Evolutionary conservation across 2,113 vertebrate species (phyloP).

Genomic region (Misgurnus mizolepis): DNA sequence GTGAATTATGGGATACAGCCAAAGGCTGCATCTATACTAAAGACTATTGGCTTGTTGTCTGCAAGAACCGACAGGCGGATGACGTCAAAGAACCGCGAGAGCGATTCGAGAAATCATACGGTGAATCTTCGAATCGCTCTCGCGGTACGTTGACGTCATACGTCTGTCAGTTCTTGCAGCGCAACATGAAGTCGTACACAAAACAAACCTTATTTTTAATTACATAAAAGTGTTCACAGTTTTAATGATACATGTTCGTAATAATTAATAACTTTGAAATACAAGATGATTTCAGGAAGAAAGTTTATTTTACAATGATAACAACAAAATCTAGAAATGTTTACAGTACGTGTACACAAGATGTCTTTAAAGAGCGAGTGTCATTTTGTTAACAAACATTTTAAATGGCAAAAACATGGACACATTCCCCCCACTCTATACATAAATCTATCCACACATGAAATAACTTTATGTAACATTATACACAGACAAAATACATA

Average conservation of each 20-base stretch:
- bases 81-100: too few relatives aligned
- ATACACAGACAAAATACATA: slow-evolving; percentile 76
- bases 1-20: too few relatives aligned
- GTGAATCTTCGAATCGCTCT: too few relatives aligned
- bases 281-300: background rate
- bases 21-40: too few relatives aligned
- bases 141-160: too few relatives aligned
- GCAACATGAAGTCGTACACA: too few relatives aligned
- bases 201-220: slow-evolving; percentile 14
- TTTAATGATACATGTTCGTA: slow-evolving; percentile 31
- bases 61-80: too few relatives aligned
- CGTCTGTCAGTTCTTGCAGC: too few relatives aligned
- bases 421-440: slow-evolving; percentile 12
- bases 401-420: slow-evolving; percentile 38
- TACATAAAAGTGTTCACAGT: slow-evolving; percentile 30
- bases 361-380: slow-evolving; percentile 1
- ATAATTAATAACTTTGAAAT: slow-evolving; percentile 27
- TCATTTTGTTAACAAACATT: background rate
- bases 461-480: slow-evolving; percentile 68
- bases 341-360: background rate
- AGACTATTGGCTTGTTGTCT: too few relatives aligned
- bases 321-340: background rate
- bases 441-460: slow-evolving; percentile 38
- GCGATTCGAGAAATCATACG: too few relatives aligned
- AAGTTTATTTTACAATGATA: slow-evolving; percentile 27